Percentiles rank a stretch among this genome's conserved stretches.
These are phyloP conservation scores for Leptosomus discolor DNA, from an alignment of 2,113 vertebrate genomes.

Conservation along the genomic window DNA sequence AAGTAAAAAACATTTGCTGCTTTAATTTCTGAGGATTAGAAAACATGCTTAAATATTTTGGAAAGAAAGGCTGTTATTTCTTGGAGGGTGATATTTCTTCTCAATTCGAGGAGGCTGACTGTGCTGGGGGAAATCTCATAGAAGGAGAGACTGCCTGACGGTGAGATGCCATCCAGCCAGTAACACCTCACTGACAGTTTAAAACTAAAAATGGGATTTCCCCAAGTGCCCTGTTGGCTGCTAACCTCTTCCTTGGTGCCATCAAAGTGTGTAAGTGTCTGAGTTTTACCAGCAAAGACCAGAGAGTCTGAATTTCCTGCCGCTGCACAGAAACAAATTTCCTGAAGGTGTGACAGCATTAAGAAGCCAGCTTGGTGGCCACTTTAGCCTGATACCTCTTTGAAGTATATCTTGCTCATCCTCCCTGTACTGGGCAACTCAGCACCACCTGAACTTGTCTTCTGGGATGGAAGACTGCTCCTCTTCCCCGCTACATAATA, in stretches of 20 bases:
- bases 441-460: background rate
- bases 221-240: background rate
- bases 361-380: background rate
- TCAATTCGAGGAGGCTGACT: background rate
- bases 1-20: constrained; percentile 23
- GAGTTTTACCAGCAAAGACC: background rate
- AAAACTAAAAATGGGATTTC: background rate
- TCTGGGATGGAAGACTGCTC: background rate
- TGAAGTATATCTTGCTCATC: background rate
- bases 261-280: background rate
- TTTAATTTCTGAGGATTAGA: constrained; percentile 19
- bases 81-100: background rate
- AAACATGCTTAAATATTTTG: constrained; percentile 43
- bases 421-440: background rate
- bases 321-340: background rate
- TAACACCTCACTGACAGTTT: background rate
- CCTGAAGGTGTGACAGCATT: background rate
- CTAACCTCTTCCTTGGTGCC: background rate
- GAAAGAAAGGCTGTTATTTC: background rate
- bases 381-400: background rate
- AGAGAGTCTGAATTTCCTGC: background rate
- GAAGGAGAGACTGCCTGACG: background rate
- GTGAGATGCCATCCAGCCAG: background rate
- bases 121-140: background rate
- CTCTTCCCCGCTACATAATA: background rate